These are phyloP conservation scores for Drosophila ercepeae DNA, from an alignment of 1,140 invertebrate species.

Conservation along the genomic window DNA sequence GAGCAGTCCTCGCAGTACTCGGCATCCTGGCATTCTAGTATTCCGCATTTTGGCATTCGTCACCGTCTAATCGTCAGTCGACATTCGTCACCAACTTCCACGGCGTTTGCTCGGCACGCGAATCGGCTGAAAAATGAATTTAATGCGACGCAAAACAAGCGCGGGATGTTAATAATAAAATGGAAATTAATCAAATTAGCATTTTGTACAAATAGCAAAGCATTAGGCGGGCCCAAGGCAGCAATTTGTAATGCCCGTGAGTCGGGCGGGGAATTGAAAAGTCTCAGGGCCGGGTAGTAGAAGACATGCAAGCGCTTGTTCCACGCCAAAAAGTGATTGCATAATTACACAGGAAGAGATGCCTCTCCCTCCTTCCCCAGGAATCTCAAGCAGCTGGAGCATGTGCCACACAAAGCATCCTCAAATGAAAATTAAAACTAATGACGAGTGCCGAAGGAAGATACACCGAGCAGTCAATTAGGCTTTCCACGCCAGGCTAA, in stretches of 20 bases:
- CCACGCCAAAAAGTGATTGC: slow-evolving; percentile 54
- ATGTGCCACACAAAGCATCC: slow-evolving; percentile 5
- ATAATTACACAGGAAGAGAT: slow-evolving; percentile 52
- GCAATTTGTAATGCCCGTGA: slow-evolving; percentile 67
- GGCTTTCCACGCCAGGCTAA: not conserved
- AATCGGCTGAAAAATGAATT: slow-evolving; percentile 66
- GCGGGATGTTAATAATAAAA: slow-evolving; percentile 46
- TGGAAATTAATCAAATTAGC: slow-evolving; percentile 81
- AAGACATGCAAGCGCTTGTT: slow-evolving; percentile 35
- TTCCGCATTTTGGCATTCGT: no score
- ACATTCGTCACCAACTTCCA: not conserved
- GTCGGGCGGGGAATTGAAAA: slow-evolving; percentile 12
- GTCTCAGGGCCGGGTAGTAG: not conserved
- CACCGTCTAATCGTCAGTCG: not conserved
- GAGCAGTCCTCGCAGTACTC: slow-evolving; percentile 6
- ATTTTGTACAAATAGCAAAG: slow-evolving; percentile 75
- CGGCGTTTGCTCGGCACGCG: slow-evolving; percentile 53
- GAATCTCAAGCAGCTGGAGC: not conserved
- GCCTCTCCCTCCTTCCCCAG: not conserved
- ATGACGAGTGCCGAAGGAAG: slow-evolving; percentile 19
- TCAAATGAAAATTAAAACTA: slow-evolving; percentile 46
- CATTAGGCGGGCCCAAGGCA: slow-evolving; percentile 62
- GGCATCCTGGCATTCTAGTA: not conserved
- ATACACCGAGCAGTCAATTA: slow-evolving; percentile 30
- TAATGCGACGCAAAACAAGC: slow-evolving; percentile 35